Conservation (phyloP, 1,140 invertebrate genomes). For the Parasteatoda tepidariorum region DNA sequence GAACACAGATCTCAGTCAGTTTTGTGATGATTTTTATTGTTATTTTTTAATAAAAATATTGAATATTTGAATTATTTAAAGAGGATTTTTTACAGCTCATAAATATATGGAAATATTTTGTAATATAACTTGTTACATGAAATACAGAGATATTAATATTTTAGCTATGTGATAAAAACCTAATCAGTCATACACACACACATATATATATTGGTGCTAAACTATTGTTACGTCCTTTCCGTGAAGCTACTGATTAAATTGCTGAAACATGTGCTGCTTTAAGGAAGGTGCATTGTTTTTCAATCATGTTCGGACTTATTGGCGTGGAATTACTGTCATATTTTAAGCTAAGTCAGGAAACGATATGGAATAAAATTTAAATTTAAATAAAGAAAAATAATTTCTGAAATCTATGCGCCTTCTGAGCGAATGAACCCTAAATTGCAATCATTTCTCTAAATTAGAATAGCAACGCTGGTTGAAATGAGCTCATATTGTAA, state of each 20-base stretch:
- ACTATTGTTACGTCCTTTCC: not conserved
- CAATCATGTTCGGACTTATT: not conserved
- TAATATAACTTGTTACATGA: not conserved
- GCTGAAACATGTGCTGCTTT: not conserved
- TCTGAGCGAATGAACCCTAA: slow-evolving; percentile 25
- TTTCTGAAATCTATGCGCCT: slow-evolving; percentile 11
- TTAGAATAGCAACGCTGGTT: slow-evolving; percentile 23
- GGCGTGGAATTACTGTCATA: not conserved
- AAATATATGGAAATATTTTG: not conserved
- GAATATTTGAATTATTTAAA: not conserved
- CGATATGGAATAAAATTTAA: too few species aligned
- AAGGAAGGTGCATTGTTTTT: slow-evolving; percentile 14
- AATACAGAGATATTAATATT: not conserved
- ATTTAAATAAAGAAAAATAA: not conserved
- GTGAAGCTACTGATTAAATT: slow-evolving; percentile 4
- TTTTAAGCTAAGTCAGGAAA: not conserved
- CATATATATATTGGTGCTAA: not conserved
- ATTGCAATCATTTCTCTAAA: slow-evolving; percentile 36
- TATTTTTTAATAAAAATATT: too few species aligned
- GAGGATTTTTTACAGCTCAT: not conserved
- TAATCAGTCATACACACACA: not conserved
- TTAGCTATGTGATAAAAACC: not conserved
- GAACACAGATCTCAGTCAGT: too few species aligned
- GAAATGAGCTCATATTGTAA: slow-evolving; percentile 18
- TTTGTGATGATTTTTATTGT: too few species aligned